These are phyloP conservation scores for Passer montanus DNA, from an alignment of 2,113 vertebrate species.

Conservation along the genomic window DNA sequence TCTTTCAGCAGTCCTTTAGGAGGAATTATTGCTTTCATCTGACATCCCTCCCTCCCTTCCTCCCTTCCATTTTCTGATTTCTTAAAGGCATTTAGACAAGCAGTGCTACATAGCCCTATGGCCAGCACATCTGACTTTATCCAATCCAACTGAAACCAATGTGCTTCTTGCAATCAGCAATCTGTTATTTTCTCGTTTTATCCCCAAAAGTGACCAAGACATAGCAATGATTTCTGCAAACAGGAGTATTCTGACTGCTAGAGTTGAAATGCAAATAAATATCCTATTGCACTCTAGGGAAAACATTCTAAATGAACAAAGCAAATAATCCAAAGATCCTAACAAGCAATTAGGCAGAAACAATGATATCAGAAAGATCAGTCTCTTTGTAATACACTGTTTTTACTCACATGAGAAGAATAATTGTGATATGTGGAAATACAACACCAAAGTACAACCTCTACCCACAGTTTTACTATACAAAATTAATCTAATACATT, in stretches of 20 bases:
- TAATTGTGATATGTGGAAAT: conserved; percentile 17
- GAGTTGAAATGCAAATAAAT: conserved; percentile 31
- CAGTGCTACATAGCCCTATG: not conserved
- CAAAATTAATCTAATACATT: not conserved
- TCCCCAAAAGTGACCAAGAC: not conserved
- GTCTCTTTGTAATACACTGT: not conserved
- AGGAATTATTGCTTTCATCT: not conserved
- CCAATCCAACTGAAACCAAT: not conserved
- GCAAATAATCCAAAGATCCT: conserved; percentile 18
- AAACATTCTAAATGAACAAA: conserved; percentile 40
- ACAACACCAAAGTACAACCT: not conserved
- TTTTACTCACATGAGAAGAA: conserved; percentile 34
- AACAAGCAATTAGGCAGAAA: conserved; percentile 61
- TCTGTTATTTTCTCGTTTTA: not conserved
- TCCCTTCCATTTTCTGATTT: not conserved
- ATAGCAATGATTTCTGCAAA: not conserved
- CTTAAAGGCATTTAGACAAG: not conserved
- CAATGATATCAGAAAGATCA: conserved; percentile 17
- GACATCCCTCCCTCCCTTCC: no score
- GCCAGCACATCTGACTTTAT: not conserved
- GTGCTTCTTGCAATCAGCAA: not conserved
- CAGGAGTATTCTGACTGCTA: not conserved
- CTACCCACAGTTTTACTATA: not conserved
- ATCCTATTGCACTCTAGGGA: conserved; percentile 5
- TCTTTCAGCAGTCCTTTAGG: not conserved